Evolutionary conservation across 2,888 invertebrate genomes (phyloP).

Genomic region (Cheilosia variabilis): DNA sequence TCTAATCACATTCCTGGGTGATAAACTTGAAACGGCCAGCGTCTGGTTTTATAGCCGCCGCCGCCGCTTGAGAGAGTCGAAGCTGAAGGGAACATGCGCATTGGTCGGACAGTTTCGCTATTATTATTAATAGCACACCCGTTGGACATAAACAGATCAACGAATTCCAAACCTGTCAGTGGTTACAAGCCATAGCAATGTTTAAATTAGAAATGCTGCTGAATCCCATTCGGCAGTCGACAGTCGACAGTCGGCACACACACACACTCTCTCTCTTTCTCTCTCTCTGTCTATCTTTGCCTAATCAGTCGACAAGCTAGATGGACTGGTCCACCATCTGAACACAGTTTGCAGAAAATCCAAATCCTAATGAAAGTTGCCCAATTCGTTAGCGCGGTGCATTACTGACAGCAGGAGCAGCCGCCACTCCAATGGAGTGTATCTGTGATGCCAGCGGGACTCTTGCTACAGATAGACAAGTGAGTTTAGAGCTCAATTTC

Average conservation of each 20-base stretch:
- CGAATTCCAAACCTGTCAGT: slow-evolving; percentile 73
- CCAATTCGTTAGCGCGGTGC: slow-evolving; percentile 70
- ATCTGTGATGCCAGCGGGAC: slow-evolving; percentile 22
- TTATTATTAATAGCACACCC: slow-evolving; percentile 75
- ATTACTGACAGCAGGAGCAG: slow-evolving; percentile 51
- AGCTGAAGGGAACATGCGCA: slow-evolving; percentile 66
- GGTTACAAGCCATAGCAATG: slow-evolving; percentile 69
- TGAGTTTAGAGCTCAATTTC: slow-evolving; percentile 66
- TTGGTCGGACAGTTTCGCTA: slow-evolving; percentile 47
- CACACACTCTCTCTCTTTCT: slow-evolving; percentile 16
- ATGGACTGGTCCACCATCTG: slow-evolving; percentile 56
- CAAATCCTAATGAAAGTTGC: slow-evolving; percentile 65
- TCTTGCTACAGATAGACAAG: slow-evolving; percentile 54
- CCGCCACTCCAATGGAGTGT: slow-evolving; percentile 21
- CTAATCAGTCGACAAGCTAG: slow-evolving; percentile 47
- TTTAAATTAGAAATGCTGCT: slow-evolving; percentile 72
- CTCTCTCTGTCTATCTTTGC: slow-evolving; percentile 41
- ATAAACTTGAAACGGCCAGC: slow-evolving; percentile 65
- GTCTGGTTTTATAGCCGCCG: slow-evolving; percentile 37
- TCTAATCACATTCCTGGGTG: slow-evolving; percentile 72
- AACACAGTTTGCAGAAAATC: slow-evolving; percentile 34
- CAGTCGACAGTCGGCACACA: neutral
- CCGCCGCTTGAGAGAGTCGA: neutral
- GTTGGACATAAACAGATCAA: slow-evolving; percentile 75
- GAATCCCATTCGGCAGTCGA: slow-evolving; percentile 43